Evolutionary conservation across 2,888 invertebrate species (phyloP).

Genomic region (Panzeria rudis): DNA sequence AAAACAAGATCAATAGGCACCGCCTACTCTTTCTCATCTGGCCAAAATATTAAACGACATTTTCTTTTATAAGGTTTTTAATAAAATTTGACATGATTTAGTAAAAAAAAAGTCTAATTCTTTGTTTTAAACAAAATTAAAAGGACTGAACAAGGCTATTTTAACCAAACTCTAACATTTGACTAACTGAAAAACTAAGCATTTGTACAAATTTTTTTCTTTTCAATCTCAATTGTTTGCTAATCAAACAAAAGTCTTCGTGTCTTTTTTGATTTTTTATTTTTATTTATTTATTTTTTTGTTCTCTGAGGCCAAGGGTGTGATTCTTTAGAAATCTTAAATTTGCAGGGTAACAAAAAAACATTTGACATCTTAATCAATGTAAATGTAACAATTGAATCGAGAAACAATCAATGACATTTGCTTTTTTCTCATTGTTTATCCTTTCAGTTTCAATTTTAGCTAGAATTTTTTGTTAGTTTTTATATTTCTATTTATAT

Average conservation of each 20-base stretch:
- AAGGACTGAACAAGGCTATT: conserved; percentile 42
- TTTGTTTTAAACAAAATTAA: conserved; percentile 24
- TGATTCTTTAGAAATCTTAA: conserved; percentile 77
- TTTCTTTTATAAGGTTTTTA: neutral
- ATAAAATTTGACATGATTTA: conserved; percentile 23
- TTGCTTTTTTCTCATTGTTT: conserved; percentile 1
- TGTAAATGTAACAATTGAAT: conserved; percentile 46
- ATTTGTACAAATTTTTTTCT: conserved; percentile 29
- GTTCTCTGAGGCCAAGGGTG: conserved; percentile 74
- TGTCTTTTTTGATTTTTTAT: conserved; percentile 13
- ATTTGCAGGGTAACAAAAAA: conserved; percentile 55
- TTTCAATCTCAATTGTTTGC: conserved; percentile 23
- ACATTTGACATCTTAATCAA: conserved; percentile 70
- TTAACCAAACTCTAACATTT: conserved; percentile 25
- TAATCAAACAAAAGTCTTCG: conserved; percentile 39
- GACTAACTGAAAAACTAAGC: neutral
- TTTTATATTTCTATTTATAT: neutral
- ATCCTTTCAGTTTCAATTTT: conserved; percentile 25
- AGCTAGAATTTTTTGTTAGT: conserved; percentile 26
- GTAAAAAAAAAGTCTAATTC: neutral
- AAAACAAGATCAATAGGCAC: conserved; percentile 63
- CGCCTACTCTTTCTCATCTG: conserved; percentile 53
- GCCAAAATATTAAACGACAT: conserved; percentile 26
- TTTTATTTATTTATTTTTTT: neutral
- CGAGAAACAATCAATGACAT: conserved; percentile 35